These are phyloP conservation scores for Palythoa caribaeorum DNA, from an alignment of 92 coral and sea anemone species.

Conservation along the genomic window DNA sequence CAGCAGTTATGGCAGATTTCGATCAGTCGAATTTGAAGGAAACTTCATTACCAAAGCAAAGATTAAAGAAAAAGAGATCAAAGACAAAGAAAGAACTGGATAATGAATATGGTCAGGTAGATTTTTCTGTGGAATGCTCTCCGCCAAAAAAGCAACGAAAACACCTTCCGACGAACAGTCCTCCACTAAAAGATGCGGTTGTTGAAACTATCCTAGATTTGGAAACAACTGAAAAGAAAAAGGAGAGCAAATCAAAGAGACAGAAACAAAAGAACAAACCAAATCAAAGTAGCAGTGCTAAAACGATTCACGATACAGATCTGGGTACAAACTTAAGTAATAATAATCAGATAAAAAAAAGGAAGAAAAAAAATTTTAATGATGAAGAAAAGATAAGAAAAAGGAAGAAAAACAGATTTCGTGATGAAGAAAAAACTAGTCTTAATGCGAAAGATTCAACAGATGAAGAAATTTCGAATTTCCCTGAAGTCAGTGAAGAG, in stretches of 20 bases:
- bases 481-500: not conserved
- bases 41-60: not conserved
- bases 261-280: not conserved
- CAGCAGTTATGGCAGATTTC: not conserved
- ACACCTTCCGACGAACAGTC: not conserved
- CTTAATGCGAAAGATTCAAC: not conserved
- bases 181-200: not conserved
- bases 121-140: not conserved
- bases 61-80: not conserved
- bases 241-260: not conserved
- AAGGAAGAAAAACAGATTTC: slow-evolving; percentile 22
- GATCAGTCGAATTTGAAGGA: slow-evolving; percentile 3
- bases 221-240: not conserved
- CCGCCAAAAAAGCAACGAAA: not conserved
- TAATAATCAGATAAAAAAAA: not conserved
- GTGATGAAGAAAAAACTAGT: slow-evolving; percentile 13
- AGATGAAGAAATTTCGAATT: not conserved
- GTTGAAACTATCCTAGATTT: not conserved
- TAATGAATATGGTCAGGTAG: not conserved
- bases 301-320: not conserved
- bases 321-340: not conserved
- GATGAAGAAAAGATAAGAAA: slow-evolving; percentile 10
- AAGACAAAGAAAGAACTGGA: not conserved
- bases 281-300: not conserved
- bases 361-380: slow-evolving; percentile 23